Percentiles rank a stretch among this genome's conserved stretches.
Evolutionary conservation across 2,113 vertebrate genomes (phyloP).

Genomic region (Gymnocephalus cernua): DNA sequence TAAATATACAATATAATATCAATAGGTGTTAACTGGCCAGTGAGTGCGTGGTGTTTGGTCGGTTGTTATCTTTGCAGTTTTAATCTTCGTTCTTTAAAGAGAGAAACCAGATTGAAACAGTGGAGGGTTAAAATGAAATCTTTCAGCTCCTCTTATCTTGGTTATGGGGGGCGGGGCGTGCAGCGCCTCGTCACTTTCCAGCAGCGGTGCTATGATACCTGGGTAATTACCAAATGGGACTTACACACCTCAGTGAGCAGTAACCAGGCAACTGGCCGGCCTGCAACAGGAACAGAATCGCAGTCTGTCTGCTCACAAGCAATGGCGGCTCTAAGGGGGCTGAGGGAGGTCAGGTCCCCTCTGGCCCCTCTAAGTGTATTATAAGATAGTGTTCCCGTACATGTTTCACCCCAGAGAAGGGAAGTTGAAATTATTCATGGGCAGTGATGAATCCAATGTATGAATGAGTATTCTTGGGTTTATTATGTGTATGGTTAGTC

Average conservation of each 20-base stretch:
- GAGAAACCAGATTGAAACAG: background rate
- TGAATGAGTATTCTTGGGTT: too few species aligned
- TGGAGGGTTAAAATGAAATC: constrained; percentile 36
- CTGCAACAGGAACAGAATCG: constrained; percentile 55
- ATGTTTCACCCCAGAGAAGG: background rate
- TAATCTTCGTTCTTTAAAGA: constrained; percentile 2
- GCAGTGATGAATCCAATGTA: background rate
- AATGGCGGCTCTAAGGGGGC: background rate
- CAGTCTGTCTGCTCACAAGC: constrained; percentile 37
- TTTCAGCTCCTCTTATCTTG: constrained; percentile 39
- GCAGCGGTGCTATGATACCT: constrained; percentile 71
- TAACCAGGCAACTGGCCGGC: constrained; percentile 74
- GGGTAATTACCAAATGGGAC: constrained; percentile 72
- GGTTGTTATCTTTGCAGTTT: background rate
- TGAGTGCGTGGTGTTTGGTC: background rate
- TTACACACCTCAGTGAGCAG: constrained; percentile 72
- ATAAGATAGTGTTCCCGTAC: background rate
- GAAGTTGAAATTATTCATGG: background rate
- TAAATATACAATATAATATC: background rate
- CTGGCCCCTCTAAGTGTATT: too few species aligned
- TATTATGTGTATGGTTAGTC: too few species aligned
- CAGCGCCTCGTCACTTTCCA: constrained; percentile 33
- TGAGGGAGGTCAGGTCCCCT: background rate
- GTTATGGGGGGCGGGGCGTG: background rate
- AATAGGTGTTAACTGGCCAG: constrained; percentile 28